A percentile compares a stretch with the other conserved stretches of the same genome.
These are phyloP conservation scores for Caenorhabditis elegans DNA, from an alignment of 1,140 invertebrate genomes.

Conservation along the genomic window WBcel235 BX284605.5:1718001-1718500, in stretches of 20 bases:
- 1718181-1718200: background rate
- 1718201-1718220: background rate
- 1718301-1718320: too few relatives aligned
- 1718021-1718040: background rate
- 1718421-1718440: too few relatives aligned
- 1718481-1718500: too few relatives aligned
- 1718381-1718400: too few relatives aligned
- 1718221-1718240: background rate
- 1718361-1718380: too few relatives aligned
- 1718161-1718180: background rate
- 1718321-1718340: too few relatives aligned
- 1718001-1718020: background rate
- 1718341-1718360: too few relatives aligned
- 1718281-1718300: background rate
- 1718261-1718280: background rate
- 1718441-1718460: too few relatives aligned
- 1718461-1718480: too few relatives aligned
- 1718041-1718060: background rate
- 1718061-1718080: background rate
- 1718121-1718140: background rate
- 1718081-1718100: background rate
- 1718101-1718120: background rate
- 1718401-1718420: too few relatives aligned
- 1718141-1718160: too few relatives aligned
- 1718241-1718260: background rate